Evolutionary conservation across 2,113 vertebrate genomes (phyloP).

Genomic region (Nothoprocta pentlandii): DNA sequence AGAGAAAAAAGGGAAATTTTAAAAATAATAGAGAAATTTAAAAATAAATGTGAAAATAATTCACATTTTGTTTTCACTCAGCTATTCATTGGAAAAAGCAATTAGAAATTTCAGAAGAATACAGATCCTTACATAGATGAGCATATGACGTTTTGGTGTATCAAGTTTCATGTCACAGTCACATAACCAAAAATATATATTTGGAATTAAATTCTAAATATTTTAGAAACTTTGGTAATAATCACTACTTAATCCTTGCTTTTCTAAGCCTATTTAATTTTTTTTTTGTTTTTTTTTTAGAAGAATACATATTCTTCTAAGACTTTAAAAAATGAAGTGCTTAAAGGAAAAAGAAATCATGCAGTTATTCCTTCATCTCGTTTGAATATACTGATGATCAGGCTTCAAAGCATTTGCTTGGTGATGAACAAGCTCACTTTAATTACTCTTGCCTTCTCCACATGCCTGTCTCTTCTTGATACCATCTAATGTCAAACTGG

Average conservation of each 20-base stretch:
- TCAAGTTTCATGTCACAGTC: not conserved
- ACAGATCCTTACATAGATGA: not conserved
- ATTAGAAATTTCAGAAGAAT: not conserved
- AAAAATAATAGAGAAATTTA: not conserved
- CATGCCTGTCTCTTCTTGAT: conserved; percentile 19
- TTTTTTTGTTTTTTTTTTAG: no score
- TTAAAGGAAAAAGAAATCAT: accelerated
- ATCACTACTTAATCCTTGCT: not conserved
- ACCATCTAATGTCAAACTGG: conserved; percentile 40
- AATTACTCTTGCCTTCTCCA: conserved; percentile 24
- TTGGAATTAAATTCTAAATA: not conserved
- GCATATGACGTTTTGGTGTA: not conserved
- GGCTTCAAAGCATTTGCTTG: not conserved
- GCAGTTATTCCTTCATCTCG: not conserved
- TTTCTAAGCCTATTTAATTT: not conserved
- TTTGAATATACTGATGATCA: not conserved
- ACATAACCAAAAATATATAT: not conserved
- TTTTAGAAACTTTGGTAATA: not conserved
- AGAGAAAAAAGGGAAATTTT: no score
- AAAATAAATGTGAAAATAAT: not conserved
- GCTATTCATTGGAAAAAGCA: not conserved
- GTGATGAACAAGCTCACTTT: not conserved
- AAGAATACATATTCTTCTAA: not conserved
- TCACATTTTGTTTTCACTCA: not conserved
- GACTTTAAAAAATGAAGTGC: not conserved